phyloP scores from a whole-genome alignment of 2,888 invertebrate genomes.

The Xestia c-nigrum region DNA sequence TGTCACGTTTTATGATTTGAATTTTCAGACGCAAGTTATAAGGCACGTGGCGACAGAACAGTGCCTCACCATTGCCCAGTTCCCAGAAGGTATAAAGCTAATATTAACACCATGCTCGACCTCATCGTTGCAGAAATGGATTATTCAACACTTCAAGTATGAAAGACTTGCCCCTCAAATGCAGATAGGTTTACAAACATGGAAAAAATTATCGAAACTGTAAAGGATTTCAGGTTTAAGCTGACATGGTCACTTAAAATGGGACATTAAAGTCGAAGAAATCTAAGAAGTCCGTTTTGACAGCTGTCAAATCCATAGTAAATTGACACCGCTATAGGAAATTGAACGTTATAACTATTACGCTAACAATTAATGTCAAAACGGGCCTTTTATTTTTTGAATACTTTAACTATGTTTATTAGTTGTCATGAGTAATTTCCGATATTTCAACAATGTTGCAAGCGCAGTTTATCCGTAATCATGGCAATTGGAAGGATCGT shows the following conservation, averaged over 20 bases:
- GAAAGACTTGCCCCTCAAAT: slow-evolving; percentile 66
- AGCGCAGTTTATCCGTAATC: not conserved
- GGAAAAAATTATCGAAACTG: slow-evolving; percentile 4
- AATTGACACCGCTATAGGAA: no score
- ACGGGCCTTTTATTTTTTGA: no score
- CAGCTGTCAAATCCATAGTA: no score
- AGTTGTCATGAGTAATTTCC: not conserved
- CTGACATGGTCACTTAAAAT: not conserved
- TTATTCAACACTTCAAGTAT: slow-evolving; percentile 72
- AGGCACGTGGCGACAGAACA: slow-evolving; percentile 69
- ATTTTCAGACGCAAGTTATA: slow-evolving; percentile 74
- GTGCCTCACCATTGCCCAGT: slow-evolving; percentile 70
- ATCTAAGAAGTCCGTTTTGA: no score
- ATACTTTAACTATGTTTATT: not conserved
- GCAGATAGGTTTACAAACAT: slow-evolving; percentile 48
- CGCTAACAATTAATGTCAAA: no score
- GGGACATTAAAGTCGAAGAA: not conserved
- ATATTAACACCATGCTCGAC: slow-evolving; percentile 66
- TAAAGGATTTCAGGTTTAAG: not conserved
- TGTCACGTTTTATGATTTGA: not conserved
- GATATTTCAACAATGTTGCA: not conserved
- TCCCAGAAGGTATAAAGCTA: slow-evolving; percentile 57
- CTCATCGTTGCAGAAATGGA: slow-evolving; percentile 72
- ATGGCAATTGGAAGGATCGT: not conserved
- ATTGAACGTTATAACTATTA: no score